Evolutionary conservation across 2,888 invertebrate species (phyloP).

Genomic region (Xestia rhomboidea): DNA sequence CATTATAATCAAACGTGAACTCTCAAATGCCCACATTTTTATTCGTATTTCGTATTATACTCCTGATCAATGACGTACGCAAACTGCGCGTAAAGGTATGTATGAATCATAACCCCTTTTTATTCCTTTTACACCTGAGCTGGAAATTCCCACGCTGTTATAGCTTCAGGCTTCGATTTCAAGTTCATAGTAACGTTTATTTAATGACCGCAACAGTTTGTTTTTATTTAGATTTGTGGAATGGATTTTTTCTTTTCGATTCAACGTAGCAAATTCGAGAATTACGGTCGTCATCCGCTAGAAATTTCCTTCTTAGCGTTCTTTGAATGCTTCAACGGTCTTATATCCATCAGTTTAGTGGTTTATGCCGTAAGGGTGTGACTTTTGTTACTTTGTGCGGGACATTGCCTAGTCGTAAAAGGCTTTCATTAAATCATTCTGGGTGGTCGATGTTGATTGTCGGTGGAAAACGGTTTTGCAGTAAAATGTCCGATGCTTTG

Average conservation of each 20-base stretch:
- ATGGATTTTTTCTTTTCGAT: conserved; percentile 35
- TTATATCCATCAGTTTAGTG: conserved; percentile 13
- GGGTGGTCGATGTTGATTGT: conserved; percentile 63
- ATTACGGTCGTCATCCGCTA: conserved; percentile 6
- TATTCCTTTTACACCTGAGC: conserved; percentile 68
- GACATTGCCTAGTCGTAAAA: conserved; percentile 55
- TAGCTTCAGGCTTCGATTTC: conserved; percentile 73
- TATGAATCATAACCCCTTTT: conserved; percentile 78
- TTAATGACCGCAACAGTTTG: conserved; percentile 65
- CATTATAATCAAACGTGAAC: conserved; percentile 17
- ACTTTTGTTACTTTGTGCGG: conserved; percentile 42
- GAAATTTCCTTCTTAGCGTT: background rate
- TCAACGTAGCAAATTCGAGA: conserved; percentile 29
- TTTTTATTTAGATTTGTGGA: conserved; percentile 55
- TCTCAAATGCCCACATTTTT: conserved; percentile 19
- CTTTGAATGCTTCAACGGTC: conserved; percentile 8
- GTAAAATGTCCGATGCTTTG: conserved; percentile 69
- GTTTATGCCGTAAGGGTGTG: conserved; percentile 18
- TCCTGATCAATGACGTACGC: conserved; percentile 59
- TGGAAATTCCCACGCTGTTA: conserved; percentile 78
- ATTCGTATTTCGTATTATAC: conserved; percentile 23
- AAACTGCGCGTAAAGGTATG: conserved; percentile 63
- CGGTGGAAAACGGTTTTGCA: conserved; percentile 68
- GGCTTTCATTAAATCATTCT: conserved; percentile 58
- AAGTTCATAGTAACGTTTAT: conserved; percentile 71